Evolutionary conservation across 1,140 invertebrate species (phyloP), one percentile per base, ranked within the genome.

Genomic region (Nephila pilipes): DNA sequence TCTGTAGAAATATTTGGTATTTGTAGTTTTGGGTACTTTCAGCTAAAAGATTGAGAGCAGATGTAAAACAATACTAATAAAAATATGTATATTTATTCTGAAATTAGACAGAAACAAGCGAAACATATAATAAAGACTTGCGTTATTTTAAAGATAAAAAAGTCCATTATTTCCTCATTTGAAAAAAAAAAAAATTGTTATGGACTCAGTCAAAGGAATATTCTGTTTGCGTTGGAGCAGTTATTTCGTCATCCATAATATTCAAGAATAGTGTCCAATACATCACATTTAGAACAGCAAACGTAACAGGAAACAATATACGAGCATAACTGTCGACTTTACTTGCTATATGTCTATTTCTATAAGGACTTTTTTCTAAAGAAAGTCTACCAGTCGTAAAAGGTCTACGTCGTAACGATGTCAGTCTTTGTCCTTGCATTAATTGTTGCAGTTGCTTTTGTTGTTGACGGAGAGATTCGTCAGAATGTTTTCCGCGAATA

Each of bases 261-360:
- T 94, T 93, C 5, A 95, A 93, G 94, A 95, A 96, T 20, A 95
- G 94, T n/a, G 95, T 94, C 96, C 96, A 96, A 94, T 96, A 96
- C 79, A 96, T 94, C n/a, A 95, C 94, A 94, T 96, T 96, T 75
- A 96, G 95, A 6, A 96, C 89, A 75, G 95, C 94, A 94, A 96
- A 96, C 0, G 95, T 95, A 18, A 95, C 90, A 0, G 96, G 96
- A 94, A 97, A 96, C 20, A 96, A 92, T 63, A 96, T 95, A 22
- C 96, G 94, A 18, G 96, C 94, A 83, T 96, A 95, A 22, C 96
- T 96, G 94, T 97, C 96, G 65, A 97, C 96, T 94, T 95, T 95
- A 92, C 95, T 90, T n/a, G 93, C 90, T 38, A 94, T 94, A 95
- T 90, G 87, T 22, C 85, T 54, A 85, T 94, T 91, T 94, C 85